Conservation (phyloP, 1,140 invertebrate genomes). For the Pseudomyrmex pallidus region DNA sequence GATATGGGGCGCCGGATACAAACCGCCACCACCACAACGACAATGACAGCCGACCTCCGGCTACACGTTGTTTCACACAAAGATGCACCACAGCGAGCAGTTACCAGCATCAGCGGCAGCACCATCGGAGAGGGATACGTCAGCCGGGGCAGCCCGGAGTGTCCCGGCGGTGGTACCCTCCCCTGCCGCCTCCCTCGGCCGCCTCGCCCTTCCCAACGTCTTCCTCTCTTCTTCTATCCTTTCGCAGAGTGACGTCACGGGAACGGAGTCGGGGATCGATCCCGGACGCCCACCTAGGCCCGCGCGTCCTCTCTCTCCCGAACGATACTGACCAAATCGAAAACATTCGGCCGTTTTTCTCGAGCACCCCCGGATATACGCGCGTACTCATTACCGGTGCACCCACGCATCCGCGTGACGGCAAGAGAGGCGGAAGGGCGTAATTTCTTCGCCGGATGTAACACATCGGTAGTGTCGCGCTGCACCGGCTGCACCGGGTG, state of each 20-base stretch:
- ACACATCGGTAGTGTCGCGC: background rate
- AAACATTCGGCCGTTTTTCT: conserved; percentile 65
- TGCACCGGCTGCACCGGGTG: background rate
- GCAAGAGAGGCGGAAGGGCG: conserved; percentile 36
- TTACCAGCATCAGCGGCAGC: conserved; percentile 33
- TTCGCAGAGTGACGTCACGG: conserved; percentile 70
- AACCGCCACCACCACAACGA: conserved; percentile 29
- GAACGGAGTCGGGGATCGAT: conserved; percentile 73
- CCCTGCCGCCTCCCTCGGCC: background rate
- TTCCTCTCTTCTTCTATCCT: conserved; percentile 47
- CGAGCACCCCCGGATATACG: conserved; percentile 33
- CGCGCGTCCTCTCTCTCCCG: conserved; percentile 38
- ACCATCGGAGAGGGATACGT: conserved; percentile 48
- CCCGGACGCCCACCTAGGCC: conserved; percentile 56
- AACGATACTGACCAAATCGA: conserved; percentile 61
- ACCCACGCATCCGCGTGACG: conserved; percentile 3
- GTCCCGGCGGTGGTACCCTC: conserved; percentile 57
- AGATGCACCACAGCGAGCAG: conserved; percentile 31
- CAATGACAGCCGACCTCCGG: conserved; percentile 6
- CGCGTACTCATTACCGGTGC: conserved; percentile 13
- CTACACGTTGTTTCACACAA: conserved; percentile 59
- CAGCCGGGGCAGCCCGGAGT: conserved; percentile 61
- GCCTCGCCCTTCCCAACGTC: conserved; percentile 8
- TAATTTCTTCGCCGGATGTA: conserved; percentile 37
- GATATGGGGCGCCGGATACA: background rate